Evolutionary conservation across 2,113 vertebrate species (phyloP), one percentile per base, ranked within the genome.

Genomic region (Austrofundulus limnaeus): DNA sequence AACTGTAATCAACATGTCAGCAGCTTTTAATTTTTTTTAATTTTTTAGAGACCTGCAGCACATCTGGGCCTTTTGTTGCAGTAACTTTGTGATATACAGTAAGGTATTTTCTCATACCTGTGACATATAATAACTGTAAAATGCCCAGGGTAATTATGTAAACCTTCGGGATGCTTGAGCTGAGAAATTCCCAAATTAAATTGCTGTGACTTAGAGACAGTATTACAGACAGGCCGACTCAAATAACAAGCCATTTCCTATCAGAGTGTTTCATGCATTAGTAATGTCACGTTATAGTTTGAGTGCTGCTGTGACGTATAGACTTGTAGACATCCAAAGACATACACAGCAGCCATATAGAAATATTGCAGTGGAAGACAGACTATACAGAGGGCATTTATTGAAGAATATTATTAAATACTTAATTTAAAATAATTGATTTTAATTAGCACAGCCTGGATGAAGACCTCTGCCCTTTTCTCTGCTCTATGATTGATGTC

Each of bases 71-170:
- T 83, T 37, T n/a, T 45, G 46, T 84, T 82, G 66, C 60, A 75
- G n/a, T 4, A 39, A 59, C 53, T 63, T 77, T 68, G 70, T 77
- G n/a, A n/a, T 16, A 1, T 38, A 24, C 60, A 47, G 58, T 55
- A 8, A 63, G 58, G 74, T 60, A 47, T 64, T 86, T 80, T 80
- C 61, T 59, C 19, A 81, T 74, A n/a, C n/a, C n/a, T n/a, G n/a
- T n/a, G n/a, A n/a, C n/a, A n/a, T n/a, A n/a, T 45, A 47, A 43
- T 82, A 78, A 74, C 82, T 68, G 77, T 82, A 80, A 84, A 60
- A 28, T 45, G 3, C 28, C 21, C 51, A 17, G 20, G 11, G 46
- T 70, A 31, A 64, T 51, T 38, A 59, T 48, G 58, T 50, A 71
- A 75, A n/a, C 77, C 52, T 45, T 20, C 7, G 58, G 73, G 72